Evolutionary conservation across 2,888 invertebrate species (phyloP), one percentile per base, ranked within the genome.

Genomic region (Tanytarsus gracilentus): DNA sequence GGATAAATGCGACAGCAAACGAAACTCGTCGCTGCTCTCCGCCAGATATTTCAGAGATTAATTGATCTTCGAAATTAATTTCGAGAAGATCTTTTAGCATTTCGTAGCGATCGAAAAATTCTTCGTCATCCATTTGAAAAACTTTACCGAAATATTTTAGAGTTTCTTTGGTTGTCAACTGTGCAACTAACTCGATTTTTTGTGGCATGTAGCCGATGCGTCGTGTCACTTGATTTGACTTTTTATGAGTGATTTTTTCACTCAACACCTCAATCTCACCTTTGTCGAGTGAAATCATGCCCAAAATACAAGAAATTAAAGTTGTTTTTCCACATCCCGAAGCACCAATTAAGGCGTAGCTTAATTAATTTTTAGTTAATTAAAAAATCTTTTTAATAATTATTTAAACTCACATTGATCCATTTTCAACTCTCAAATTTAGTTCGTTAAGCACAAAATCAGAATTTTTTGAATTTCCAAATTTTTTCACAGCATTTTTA

Each of bases 281-380:
- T 14, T 79, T 78, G 69, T 89, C 82, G 40, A 91, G 75, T 55
- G 78, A 75, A 63, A 84, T 78, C 64, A 87, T 78, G 1, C 93
- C 93, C 4, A 93, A 87, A 64, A 92, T 82, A 72, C 89, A 88
- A 52, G 88, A 84, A 7, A 94, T 77, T 3, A 94, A 74, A 0
- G 94, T 93, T 0, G 93, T 93, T 71, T 93, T 94, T 3, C 91
- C 91, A 69, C 93, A 93, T 5, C 93, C 93, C 65, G 91, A 91
- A 0, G 93, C 86, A 1, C 93, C 94, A 18, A 94, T 77, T 7
- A 94, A 78, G 25, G 91, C 92, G 70, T 93, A 94, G 67, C 88
- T 88, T 11, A 3, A 40, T n/a, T n/a, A n/a, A n/a, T n/a, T n/a
- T n/a, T n/a, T n/a, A n/a, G n/a, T n/a, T n/a, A n/a, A n/a, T n/a